Evolutionary conservation across 1,140 invertebrate genomes (phyloP), one percentile per base, ranked within the genome.

Genomic region (Brachionus rotundiformis): DNA sequence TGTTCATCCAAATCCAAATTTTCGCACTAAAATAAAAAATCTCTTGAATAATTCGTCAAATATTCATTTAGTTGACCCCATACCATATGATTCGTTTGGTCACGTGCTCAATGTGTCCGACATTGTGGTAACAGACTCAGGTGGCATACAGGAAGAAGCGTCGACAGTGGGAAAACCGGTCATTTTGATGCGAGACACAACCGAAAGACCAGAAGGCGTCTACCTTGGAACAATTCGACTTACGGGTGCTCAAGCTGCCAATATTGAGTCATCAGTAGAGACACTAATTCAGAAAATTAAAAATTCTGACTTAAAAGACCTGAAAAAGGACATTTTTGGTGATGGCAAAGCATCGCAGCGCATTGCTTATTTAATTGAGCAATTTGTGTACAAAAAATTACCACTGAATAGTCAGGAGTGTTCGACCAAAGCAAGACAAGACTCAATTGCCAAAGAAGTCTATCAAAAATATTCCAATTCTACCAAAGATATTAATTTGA

Each of bases 1-100:
- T 13, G 25, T 63, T 63, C 59, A 63, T 63, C 59, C 59, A 31
- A 63, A 63, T 27, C 59, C 59, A 16, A 63, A 36, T 68, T 31
- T 33, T 68, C 13, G 27, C 1, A 13, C 33, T 13, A 68, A 33
- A 31, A 33, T 68, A 33, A 36, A 33, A 31, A 10, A 19, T 13
- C 5, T 13, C 5, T 36, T 68, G 16, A 68, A 68, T 4, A 16
- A 68, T 68, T 31, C 13, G 1, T 11, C 25, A 33, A 68, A 68
- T 23, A 19, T 68, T 19, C n/a, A 11, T n/a, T 7, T 68, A 33
- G 31, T 68, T 33, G 63, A 68, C 1, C 63, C 63, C 0, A 68
- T 68, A 16, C 10, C 63, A 7, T 68, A 33, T 36, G 63, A 68
- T 39, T 4, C 31, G 19, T 68, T 68, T 39, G 10, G 10, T 33